Conservation (phyloP, 2,888 invertebrate genomes). For the Bugula neritina region DNA sequence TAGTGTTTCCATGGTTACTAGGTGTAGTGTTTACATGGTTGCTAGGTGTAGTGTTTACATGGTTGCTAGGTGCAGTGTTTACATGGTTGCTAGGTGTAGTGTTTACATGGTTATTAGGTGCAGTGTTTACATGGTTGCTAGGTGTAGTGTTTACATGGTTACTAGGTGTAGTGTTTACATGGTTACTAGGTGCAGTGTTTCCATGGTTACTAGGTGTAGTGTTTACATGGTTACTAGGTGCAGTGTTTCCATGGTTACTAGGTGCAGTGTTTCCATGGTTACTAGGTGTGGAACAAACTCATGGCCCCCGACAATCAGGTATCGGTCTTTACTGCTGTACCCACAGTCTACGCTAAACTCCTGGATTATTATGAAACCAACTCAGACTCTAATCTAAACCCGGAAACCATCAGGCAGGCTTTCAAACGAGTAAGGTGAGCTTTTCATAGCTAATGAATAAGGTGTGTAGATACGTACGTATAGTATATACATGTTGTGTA, state of each 20-base stretch:
- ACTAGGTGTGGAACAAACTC: conserved; percentile 48
- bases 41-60: conserved; percentile 61
- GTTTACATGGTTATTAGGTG: conserved; percentile 64
- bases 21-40: conserved; percentile 62
- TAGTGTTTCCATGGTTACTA: conserved; percentile 35
- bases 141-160: conserved; percentile 50
- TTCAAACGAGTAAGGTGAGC: neutral
- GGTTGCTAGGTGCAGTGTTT: conserved; percentile 48
- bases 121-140: conserved; percentile 56
- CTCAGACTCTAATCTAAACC: neutral
- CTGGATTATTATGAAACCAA: conserved; percentile 66
- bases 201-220: conserved; percentile 44
- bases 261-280: conserved; percentile 59
- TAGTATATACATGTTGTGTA: too few species aligned
- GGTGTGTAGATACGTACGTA: too few species aligned
- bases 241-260: conserved; percentile 63
- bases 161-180: conserved; percentile 59
- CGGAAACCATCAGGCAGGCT: neutral
- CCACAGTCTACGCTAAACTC: conserved; percentile 76
- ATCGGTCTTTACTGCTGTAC: conserved; percentile 81
- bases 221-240: conserved; percentile 31
- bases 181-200: conserved; percentile 63
- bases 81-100: conserved; percentile 46
- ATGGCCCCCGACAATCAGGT: conserved; percentile 58
- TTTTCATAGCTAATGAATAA: too few species aligned